Conservation (phyloP, 2,113 vertebrate genomes). For the Heteronetta atricapilla region DNA sequence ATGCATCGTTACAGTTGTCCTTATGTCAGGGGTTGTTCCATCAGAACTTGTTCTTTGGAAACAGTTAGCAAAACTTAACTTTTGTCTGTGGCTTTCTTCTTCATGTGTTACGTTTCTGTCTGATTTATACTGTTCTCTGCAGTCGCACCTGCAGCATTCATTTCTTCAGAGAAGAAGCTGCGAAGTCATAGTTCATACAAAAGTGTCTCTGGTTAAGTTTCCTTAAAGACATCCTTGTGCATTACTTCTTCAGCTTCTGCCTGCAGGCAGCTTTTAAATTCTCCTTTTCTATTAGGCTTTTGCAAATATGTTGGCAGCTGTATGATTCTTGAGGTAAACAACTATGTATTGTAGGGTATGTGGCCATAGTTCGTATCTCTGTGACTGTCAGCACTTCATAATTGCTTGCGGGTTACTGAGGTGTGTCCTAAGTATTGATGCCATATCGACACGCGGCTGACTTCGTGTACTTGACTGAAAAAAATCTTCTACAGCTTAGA, state of each 20-base stretch:
- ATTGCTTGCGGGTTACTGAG: neutral
- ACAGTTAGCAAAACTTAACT: neutral
- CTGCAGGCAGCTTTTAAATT: neutral
- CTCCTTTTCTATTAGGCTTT: neutral
- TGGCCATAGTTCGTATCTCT: neutral
- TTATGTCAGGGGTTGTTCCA: neutral
- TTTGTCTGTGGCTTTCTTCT: neutral
- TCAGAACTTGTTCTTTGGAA: neutral
- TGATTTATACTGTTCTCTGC: neutral
- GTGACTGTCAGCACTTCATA: neutral
- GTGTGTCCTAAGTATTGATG: neutral
- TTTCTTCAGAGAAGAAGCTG: neutral
- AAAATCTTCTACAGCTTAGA: neutral
- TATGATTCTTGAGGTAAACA: neutral
- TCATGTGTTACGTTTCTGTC: neutral
- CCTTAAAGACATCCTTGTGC: neutral
- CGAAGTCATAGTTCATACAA: neutral
- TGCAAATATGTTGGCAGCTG: neutral
- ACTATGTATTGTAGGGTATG: neutral
- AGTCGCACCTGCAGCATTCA: neutral
- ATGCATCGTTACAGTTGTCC: neutral
- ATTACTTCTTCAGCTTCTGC: neutral
- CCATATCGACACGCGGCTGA: neutral
- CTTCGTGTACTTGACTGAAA: neutral
- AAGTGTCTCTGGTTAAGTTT: neutral